Evolutionary conservation across 64 coral and sea anemone genomes (phyloP).

Genomic region (Dendrophyllia cribrosa): DNA sequence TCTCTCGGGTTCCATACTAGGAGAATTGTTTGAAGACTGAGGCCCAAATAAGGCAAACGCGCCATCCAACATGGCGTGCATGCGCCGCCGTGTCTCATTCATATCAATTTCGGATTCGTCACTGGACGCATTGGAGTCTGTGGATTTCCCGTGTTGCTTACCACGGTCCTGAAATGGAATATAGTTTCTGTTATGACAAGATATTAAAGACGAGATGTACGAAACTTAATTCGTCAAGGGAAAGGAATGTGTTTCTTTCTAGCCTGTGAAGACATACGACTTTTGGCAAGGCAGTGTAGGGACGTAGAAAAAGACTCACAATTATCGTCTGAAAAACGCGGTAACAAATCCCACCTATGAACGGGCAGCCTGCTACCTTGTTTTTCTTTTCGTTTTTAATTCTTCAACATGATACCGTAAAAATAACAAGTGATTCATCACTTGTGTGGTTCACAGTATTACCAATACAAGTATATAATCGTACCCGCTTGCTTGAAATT

Average conservation of each 20-base stretch:
- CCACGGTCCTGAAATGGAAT: conserved; percentile 2
- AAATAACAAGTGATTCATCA: too few species aligned
- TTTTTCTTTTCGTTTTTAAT: too few species aligned
- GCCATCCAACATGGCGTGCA: conserved; percentile 90
- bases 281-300: too few species aligned
- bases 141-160: neutral
- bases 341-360: too few species aligned
- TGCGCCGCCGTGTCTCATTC: conserved; percentile 89
- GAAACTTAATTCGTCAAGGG: too few species aligned
- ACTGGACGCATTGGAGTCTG: conserved; percentile 35
- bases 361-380: too few species aligned
- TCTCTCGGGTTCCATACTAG: conserved; percentile 36
- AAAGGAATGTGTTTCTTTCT: too few species aligned
- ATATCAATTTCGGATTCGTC: conserved; percentile 93
- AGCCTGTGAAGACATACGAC: too few species aligned
- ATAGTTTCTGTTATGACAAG: neutral
- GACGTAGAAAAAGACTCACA: too few species aligned
- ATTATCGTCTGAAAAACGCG: too few species aligned
- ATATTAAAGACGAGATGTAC: neutral
- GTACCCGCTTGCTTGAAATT: conserved; percentile 5
- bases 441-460: too few species aligned
- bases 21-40: conserved; percentile 46
- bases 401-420: too few species aligned
- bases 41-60: conserved; percentile 86
- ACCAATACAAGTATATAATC: neutral